phyloP scores from a whole-genome alignment of 2,888 invertebrate genomes.

The Tetragnatha montana region DNA sequence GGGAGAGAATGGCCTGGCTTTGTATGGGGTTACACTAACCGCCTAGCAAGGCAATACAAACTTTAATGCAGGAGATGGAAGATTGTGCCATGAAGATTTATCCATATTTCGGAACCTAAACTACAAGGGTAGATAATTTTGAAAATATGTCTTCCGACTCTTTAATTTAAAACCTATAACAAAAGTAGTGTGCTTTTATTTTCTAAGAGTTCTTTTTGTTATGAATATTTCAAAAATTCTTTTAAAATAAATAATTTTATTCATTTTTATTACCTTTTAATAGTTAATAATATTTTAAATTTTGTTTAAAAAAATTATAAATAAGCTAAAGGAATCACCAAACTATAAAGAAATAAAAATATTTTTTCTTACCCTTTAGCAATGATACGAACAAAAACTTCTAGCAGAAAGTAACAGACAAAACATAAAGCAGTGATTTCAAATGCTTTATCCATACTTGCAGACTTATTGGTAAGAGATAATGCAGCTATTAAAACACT shows the following conservation, averaged over 20 bases:
- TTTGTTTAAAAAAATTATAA: no score
- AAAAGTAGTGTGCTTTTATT: no score
- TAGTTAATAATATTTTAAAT: neutral
- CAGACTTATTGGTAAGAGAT: constrained; percentile 52
- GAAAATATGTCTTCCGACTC: no score
- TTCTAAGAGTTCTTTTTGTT: neutral
- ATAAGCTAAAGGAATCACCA: neutral
- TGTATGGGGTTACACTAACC: no score
- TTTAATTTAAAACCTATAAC: no score
- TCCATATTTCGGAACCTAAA: no score
- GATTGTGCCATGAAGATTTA: no score
- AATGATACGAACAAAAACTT: constrained; percentile 76
- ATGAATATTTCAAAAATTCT: neutral
- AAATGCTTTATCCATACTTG: constrained; percentile 58
- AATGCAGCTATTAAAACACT: constrained; percentile 71
- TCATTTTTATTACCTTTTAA: neutral
- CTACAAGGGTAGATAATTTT: no score
- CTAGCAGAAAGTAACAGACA: constrained; percentile 77
- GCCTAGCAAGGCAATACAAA: no score
- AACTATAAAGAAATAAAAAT: neutral
- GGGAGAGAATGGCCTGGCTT: no score
- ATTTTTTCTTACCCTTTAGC: constrained; percentile 75
- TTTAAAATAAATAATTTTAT: neutral
- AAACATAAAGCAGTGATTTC: constrained; percentile 76
- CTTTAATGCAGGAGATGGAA: no score